phyloP scores from a whole-genome alignment of 2,888 invertebrate genomes.

The Seira sanloemensis region DNA sequence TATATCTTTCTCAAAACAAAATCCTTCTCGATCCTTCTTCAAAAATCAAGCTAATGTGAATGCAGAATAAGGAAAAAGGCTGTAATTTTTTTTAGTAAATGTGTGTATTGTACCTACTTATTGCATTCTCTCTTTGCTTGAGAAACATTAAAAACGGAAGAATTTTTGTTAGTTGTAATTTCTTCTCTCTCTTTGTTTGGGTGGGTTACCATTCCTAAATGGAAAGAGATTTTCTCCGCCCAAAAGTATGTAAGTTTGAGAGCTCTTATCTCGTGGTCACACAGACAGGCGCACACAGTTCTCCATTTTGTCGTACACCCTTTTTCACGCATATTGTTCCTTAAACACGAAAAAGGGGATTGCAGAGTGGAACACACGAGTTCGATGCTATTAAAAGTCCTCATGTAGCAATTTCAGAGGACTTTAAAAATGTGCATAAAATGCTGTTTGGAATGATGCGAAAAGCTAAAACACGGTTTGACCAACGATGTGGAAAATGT shows the following conservation, averaged over 20 bases:
- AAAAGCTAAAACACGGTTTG: not conserved
- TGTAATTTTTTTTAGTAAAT: no score
- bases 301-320: not conserved
- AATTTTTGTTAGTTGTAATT: slow-evolving; percentile 64
- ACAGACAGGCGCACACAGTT: not conserved
- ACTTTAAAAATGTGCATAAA: not conserved
- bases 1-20: no score
- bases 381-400: no score
- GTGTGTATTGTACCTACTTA: no score
- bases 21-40: no score
- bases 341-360: not conserved
- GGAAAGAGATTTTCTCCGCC: slow-evolving; percentile 57
- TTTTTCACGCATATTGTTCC: not conserved
- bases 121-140: no score
- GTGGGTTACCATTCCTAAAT: slow-evolving; percentile 62
- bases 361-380: not conserved
- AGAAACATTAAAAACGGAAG: slow-evolving; percentile 47
- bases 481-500: not conserved
- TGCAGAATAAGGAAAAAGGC: slow-evolving; percentile 7
- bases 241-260: no score
- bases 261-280: not conserved
- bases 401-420: no score
- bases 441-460: no score
- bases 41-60: no score
- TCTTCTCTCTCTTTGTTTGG: no score